These are phyloP conservation scores for Dryococelus australis DNA, from an alignment of 2,888 invertebrate genomes.

Conservation along the genomic window DNA sequence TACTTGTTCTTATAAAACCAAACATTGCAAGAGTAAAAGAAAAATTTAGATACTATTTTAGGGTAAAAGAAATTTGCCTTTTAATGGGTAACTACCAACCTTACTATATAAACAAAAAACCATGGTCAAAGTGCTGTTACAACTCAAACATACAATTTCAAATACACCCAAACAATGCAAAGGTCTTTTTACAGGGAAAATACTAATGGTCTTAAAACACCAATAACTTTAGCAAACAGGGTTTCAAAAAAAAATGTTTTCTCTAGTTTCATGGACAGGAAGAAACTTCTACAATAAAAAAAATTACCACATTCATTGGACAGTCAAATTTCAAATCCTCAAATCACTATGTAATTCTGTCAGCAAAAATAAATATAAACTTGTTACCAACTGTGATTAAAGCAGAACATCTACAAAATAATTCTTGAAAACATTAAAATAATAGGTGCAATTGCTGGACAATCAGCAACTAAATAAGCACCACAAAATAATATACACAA, in stretches of 20 bases:
- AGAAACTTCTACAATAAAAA: too few relatives aligned
- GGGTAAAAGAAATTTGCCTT: background rate
- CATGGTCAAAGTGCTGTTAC: background rate
- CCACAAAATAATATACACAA: background rate
- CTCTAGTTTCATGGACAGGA: too few relatives aligned
- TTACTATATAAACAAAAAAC: background rate
- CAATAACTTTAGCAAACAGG: too few relatives aligned
- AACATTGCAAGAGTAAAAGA: background rate
- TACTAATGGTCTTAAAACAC: background rate
- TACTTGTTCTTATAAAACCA: too few relatives aligned
- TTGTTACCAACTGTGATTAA: background rate
- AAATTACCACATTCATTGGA: background rate
- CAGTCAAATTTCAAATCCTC: background rate
- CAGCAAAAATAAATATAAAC: background rate
- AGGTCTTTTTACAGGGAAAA: background rate
- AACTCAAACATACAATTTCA: background rate
- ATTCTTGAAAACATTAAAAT: background rate
- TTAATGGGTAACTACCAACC: background rate
- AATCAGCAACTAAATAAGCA: background rate
- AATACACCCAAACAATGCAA: background rate
- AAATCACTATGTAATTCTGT: background rate
- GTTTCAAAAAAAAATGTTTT: too few relatives aligned
- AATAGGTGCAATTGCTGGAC: background rate
- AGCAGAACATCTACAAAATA: background rate
- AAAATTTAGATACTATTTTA: background rate